Base-by-base conservation (phyloP, 2,797 vertebrate genomes). In the Spinus olivaceus region DNA sequence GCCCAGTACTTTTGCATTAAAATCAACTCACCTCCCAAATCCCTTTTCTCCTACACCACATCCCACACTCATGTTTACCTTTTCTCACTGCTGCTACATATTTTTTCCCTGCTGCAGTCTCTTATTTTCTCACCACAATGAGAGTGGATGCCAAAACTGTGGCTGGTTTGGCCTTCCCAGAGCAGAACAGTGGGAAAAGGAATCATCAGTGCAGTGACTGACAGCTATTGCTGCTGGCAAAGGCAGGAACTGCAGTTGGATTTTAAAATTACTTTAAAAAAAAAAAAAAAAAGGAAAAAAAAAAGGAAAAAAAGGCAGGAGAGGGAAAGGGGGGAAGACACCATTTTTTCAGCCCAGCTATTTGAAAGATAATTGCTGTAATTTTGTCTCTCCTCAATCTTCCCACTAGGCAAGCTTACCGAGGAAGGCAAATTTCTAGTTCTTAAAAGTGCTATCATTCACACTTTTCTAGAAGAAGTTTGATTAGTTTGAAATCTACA, bases 331-430 rank as follows among this genome's bases (percentile, higher is more conserved):
- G 22, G 21, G 39, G 19, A 81, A 95, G 50, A 63, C 41, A 51
- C 28, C 6, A 5, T 78, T 64, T 85, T 91, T 89, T 73, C 86
- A 92, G 69, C 30, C 66, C 37, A 70, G 57, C 33, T 86, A 79
- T 86, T 83, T 86, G 65, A 88, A 81, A 79, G 54, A 91, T 60
- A 94, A 95, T 91, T 94, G 79, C 76, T 73, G 37, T 86, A 91
- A 92, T 91, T 94, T 86, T 93, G 57, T 87, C 82, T 76, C 64
- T 94, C 74, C 85, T 88, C 91, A 83, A 57, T 78, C 84, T 91
- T 85, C 88, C 74, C 72, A 59, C 71, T 67, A 81, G 73, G 74
- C 73, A 80, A 76, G 44, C 49, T 88, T 51, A 79, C 49, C 3
- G 2, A 90, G 50, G 50, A 64, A 87, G 37, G 69, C 25, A 81